phyloP scores from a whole-genome alignment of 2,797 vertebrate genomes.

The Aphelocoma californica region DNA sequence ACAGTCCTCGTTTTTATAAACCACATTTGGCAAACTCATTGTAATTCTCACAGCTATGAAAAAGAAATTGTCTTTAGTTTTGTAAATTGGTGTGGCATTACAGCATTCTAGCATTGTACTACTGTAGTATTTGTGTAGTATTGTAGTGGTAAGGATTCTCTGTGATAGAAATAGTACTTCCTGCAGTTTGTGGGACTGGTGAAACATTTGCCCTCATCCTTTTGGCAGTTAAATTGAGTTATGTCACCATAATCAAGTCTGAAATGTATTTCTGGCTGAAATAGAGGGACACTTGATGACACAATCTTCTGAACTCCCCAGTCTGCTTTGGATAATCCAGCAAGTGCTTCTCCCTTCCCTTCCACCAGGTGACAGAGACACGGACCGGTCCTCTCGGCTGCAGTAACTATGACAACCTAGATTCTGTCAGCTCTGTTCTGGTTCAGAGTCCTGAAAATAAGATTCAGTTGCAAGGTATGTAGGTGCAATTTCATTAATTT shows the following conservation, averaged over 20 bases:
- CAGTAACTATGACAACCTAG: slow-evolving; percentile 99
- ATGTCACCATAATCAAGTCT: neutral
- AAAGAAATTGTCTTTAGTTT: neutral
- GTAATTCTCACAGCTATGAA: neutral
- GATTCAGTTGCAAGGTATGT: slow-evolving; percentile 96
- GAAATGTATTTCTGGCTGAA: neutral
- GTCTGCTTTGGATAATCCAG: slow-evolving; percentile 35
- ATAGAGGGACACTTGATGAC: neutral
- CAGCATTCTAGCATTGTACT: accelerated
- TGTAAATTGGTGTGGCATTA: neutral
- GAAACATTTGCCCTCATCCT: neutral
- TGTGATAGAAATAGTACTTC: neutral
- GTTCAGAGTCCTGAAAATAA: slow-evolving; percentile 99
- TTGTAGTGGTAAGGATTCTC: neutral
- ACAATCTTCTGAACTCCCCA: neutral
- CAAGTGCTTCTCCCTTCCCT: slow-evolving; percentile 36
- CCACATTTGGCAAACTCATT: accelerated
- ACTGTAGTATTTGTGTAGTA: neutral
- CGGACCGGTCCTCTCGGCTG: slow-evolving; percentile 96
- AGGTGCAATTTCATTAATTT: slow-evolving; percentile 44
- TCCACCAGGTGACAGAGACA: slow-evolving; percentile 92
- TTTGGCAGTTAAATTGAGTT: neutral
- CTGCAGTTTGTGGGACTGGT: neutral
- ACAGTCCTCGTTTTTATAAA: neutral
- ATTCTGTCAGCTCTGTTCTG: slow-evolving; percentile 97